These are phyloP conservation scores for Thamnaconus septentrionalis DNA, from an alignment of 2,113 vertebrate species.

Conservation along the genomic window DNA sequence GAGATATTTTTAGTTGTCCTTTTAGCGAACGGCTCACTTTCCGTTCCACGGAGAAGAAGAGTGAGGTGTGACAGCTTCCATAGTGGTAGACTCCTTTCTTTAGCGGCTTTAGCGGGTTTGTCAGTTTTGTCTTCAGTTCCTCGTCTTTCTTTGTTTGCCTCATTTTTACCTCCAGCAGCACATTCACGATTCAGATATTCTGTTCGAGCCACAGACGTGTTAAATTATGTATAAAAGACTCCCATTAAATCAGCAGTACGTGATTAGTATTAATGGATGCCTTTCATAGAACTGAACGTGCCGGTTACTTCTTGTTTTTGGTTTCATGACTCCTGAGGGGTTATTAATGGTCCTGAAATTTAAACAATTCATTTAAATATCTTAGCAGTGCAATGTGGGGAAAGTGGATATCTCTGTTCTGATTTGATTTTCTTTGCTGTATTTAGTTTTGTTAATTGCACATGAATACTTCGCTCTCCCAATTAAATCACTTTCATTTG, in stretches of 20 bases:
- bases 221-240: constrained; percentile 20
- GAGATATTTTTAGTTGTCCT: constrained; percentile 21
- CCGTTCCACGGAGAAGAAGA: constrained; percentile 7
- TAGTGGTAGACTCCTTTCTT: no score
- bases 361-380: background rate
- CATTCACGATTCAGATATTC: constrained; percentile 14
- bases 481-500: background rate
- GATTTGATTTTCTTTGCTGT: no score
- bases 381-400: background rate
- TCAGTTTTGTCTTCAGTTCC: background rate
- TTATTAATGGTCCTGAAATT: background rate
- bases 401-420: no score
- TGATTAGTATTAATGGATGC: no score
- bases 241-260: background rate
- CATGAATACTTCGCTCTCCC: no score
- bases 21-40: background rate
- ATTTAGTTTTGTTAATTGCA: no score
- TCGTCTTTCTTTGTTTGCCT: background rate
- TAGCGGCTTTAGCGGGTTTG: background rate
- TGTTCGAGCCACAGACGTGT: constrained; percentile 8
- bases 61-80: constrained; percentile 15
- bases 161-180: constrained; percentile 12
- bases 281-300: no score
- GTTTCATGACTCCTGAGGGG: background rate
- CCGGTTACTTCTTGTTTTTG: background rate